Evolutionary conservation across 2,113 vertebrate genomes (phyloP).

Genomic region (Colinus virginianus): DNA sequence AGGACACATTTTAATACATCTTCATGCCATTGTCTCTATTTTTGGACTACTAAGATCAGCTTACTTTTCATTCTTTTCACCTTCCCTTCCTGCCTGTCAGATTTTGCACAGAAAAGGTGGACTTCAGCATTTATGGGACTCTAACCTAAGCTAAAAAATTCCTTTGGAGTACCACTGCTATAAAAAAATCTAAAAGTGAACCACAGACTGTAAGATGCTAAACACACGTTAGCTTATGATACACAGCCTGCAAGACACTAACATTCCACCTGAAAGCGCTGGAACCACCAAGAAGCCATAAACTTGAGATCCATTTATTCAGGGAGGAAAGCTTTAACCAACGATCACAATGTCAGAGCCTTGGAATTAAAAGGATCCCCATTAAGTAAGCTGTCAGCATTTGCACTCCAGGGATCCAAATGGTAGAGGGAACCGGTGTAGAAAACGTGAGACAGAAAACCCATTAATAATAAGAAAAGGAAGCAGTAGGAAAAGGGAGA

Average conservation of each 20-base stretch:
- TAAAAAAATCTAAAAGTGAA: not conserved
- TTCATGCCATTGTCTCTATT: not conserved
- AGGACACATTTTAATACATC: not conserved
- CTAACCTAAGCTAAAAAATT: not conserved
- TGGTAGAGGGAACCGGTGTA: not conserved
- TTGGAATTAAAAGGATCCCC: not conserved
- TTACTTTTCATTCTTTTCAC: not conserved
- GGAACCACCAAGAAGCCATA: not conserved
- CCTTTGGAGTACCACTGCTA: not conserved
- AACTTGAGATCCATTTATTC: not conserved
- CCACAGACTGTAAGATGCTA: rapidly evolving
- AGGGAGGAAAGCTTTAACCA: not conserved
- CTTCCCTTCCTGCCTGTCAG: not conserved
- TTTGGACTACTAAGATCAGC: not conserved
- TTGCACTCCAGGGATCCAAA: not conserved
- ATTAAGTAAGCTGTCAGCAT: not conserved
- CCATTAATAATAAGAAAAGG: not conserved
- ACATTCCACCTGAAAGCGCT: not conserved
- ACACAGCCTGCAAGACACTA: not conserved
- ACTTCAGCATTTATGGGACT: not conserved
- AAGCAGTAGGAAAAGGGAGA: not conserved
- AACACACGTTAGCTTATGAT: not conserved
- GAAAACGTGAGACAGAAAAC: not conserved
- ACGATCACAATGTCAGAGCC: not conserved
- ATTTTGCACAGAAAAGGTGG: not conserved